phyloP scores from a whole-genome alignment of 2,888 invertebrate species.

The Campoplex capitator region DNA sequence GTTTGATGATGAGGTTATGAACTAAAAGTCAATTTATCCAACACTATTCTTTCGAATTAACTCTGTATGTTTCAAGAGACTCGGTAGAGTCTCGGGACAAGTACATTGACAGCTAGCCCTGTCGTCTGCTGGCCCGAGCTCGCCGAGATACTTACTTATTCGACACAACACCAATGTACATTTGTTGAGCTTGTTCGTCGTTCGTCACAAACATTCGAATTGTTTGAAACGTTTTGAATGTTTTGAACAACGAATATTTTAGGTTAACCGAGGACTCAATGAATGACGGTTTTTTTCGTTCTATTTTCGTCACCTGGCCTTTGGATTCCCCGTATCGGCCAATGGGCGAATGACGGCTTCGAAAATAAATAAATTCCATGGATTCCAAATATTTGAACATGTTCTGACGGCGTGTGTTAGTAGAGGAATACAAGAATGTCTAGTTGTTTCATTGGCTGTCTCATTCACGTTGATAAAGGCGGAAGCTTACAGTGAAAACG shows the following conservation, averaged over 20 bases:
- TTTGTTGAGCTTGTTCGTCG: neutral
- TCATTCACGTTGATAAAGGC: neutral
- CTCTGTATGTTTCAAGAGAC: neutral
- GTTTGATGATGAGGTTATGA: neutral
- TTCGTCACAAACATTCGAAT: neutral
- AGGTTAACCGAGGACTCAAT: neutral
- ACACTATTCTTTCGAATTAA: neutral
- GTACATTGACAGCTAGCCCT: too few relatives aligned
- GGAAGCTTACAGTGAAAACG: neutral
- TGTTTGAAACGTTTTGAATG: neutral
- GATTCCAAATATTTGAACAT: neutral
- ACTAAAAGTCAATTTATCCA: neutral
- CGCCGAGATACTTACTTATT: neutral
- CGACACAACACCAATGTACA: neutral
- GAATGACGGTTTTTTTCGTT: neutral
- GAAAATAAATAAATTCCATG: neutral
- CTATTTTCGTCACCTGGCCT: too few relatives aligned
- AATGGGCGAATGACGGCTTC: neutral
- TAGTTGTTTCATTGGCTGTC: neutral
- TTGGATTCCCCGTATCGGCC: too few relatives aligned
- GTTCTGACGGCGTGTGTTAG: neutral
- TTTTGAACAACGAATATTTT: neutral
- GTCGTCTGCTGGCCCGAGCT: too few relatives aligned
- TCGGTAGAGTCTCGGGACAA: too few relatives aligned
- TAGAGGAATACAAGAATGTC: neutral